Base-by-base conservation (phyloP, 2,888 invertebrate species). In the Margaritifera margaritifera region DNA sequence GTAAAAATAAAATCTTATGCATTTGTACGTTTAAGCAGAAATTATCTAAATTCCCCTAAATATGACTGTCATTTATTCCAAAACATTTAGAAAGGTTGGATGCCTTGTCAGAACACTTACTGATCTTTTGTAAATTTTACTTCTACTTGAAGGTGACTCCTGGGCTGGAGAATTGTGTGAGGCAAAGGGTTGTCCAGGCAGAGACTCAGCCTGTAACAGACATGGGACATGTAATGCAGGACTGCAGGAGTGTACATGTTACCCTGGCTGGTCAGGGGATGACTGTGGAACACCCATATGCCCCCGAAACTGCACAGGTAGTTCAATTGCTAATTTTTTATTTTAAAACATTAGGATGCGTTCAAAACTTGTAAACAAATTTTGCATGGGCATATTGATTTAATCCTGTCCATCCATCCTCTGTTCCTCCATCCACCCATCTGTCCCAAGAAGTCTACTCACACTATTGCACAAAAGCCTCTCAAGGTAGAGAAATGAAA, bases 111-210 rank as follows among this genome's bases (percentile, higher is more conserved):
- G 42, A 42, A 11, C 11, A 42, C 42, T 42, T 42, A n/a, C n/a
- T n/a, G n/a, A 42, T 42, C 42, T 11, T 3, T 42, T 42, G 42
- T 3, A 42, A 42, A 42, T 42, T 8, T 42, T 27, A 11, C 11
- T 52, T 70, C 31, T 63, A 25, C 15, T 68, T 52, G 1, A 68
- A 84, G 83, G 78, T 8, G 68, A 82, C 69, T 74, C 80, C 1
- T 84, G 75, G 69, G 69, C 68, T 42, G 84, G 82, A 27, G 65
- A 68, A 6, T 66, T 77, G 15, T 85, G 85, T 75, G 83, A 82
- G 62, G 73, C 68, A 42, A 69, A 72, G 22, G 79, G 77, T 18
- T 85, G 85, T 69, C 85, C 76, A 3, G 73, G 76, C 4, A 20
- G 25, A 8, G 65, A 73, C 58, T 66, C 64, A 4, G 59, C 53